Base-by-base conservation (phyloP, 2,888 invertebrate genomes). In the Caenorhabditis angaria region DNA sequence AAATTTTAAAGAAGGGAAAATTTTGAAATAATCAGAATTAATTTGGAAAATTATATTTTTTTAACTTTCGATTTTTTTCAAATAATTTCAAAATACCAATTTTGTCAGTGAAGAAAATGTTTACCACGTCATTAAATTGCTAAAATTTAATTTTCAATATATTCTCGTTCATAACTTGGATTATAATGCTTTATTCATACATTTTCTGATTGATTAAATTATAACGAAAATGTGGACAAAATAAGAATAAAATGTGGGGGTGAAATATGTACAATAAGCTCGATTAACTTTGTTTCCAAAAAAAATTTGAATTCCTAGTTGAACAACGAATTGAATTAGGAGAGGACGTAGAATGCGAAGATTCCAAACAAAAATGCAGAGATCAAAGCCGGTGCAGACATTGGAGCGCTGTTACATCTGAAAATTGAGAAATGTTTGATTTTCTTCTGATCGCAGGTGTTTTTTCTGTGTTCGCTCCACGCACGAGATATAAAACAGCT, bases 321-420 rank as follows among this genome's bases (percentile, higher is more conserved):
- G 14, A 41, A 41, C 14, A 14, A 41, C 41, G 5, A 14, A 10
- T 41, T 41, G 41, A n/a, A n/a, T 41, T 41, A 41, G 10, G 41
- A 41, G 6, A 41, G 3, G 41, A 41, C 3, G 41, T 18, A 5
- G 14, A 51, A 51, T 14, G 51, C 20, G 24, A 22, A 2, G 51
- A 51, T 8, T 8, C 18, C 51, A 10, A 51, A 25, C 51, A 51
- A 4, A 22, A 51, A 20, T 10, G 22, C 22, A 20, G 51, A 10
- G 12, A 25, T 22, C 24, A 51, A 25, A 4, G 2, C 14, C 51
- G 51, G 12, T 6, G 8, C 22, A 10, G 4, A 10, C 24, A 22
- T 22, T 51, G 25, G 22, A 22, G 51, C 51, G 22, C 51, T 22
- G 22, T 51, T 51, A n/a, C 51, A 51, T 22, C 51, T 51, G 51